Conservation (phyloP, 2,888 invertebrate genomes). For the Hyalella azteca region DNA sequence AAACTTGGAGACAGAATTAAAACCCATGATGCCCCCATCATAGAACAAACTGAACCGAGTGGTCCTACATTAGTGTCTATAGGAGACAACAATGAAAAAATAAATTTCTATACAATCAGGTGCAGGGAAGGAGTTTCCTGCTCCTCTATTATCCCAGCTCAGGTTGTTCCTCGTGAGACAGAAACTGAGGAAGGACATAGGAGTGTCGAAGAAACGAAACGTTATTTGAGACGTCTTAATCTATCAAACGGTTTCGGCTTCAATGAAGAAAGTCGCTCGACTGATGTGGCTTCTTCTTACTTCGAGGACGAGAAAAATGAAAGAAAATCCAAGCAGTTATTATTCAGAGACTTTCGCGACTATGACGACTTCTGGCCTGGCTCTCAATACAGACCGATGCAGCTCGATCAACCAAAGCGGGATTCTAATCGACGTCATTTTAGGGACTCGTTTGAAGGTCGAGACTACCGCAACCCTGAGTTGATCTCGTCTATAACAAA, state of each 20-base stretch:
- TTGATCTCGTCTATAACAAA: background rate
- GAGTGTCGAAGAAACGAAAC: conserved; percentile 40
- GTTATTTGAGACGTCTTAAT: conserved; percentile 46
- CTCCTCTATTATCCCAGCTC: conserved; percentile 54
- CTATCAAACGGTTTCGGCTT: conserved; percentile 49
- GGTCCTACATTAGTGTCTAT: conserved; percentile 25
- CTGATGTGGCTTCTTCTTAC: conserved; percentile 17
- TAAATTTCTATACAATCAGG: conserved; percentile 50
- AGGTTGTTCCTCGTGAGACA: background rate
- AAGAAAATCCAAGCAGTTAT: background rate
- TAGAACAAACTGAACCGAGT: background rate
- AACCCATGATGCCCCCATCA: background rate
- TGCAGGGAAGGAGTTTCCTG: conserved; percentile 45
- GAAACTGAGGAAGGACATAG: background rate
- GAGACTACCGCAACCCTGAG: background rate
- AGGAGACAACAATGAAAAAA: conserved; percentile 39
- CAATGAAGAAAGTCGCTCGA: background rate
- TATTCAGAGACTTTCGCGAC: conserved; percentile 5
- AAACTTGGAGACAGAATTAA: background rate
- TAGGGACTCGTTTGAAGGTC: background rate
- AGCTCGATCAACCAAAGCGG: background rate
- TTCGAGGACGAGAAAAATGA: conserved; percentile 18
- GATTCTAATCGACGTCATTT: background rate
- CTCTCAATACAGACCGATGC: conserved; percentile 39
- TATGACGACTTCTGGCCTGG: conserved; percentile 48